These are phyloP conservation scores for Hydrocynus forskahlii DNA, from an alignment of 2,797 vertebrate species.

Conservation along the genomic window DNA sequence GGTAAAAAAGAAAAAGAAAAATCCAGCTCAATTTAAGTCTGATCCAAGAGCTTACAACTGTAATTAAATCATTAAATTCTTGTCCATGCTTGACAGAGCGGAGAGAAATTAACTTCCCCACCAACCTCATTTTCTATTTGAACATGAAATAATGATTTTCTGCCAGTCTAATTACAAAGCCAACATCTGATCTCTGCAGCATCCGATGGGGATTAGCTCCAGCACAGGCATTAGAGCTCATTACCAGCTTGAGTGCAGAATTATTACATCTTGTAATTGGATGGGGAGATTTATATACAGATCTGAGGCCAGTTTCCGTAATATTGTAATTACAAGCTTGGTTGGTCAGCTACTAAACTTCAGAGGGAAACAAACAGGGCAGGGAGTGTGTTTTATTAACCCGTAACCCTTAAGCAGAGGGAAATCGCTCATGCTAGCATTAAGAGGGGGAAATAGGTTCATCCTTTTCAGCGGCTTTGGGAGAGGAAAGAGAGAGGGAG, in stretches of 20 bases:
- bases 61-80: constrained; percentile 99
- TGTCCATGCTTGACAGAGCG: constrained; percentile 97
- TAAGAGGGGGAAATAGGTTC: constrained; percentile 80
- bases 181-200: constrained; percentile 87
- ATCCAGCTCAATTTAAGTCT: constrained; percentile 90
- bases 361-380: constrained; percentile 88
- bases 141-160: constrained; percentile 99
- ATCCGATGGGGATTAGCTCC: constrained; percentile 55
- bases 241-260: constrained; percentile 66
- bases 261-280: constrained; percentile 73
- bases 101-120: constrained; percentile 95
- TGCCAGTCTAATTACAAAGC: constrained; percentile 99
- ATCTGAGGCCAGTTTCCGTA: constrained; percentile 50
- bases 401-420: constrained; percentile 83
- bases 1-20: constrained; percentile 68
- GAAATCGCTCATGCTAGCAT: constrained; percentile 81
- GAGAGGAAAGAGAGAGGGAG: constrained; percentile 77
- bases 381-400: constrained; percentile 88
- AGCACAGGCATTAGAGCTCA: constrained; percentile 56
- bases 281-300: constrained; percentile 67
- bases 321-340: constrained; percentile 64
- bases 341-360: constrained; percentile 76
- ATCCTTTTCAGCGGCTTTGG: constrained; percentile 80
- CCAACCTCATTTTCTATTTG: constrained; percentile 93
- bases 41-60: constrained; percentile 99